Base-by-base conservation (phyloP, 2,113 vertebrate genomes). In the Hemichromis elongatus region DNA sequence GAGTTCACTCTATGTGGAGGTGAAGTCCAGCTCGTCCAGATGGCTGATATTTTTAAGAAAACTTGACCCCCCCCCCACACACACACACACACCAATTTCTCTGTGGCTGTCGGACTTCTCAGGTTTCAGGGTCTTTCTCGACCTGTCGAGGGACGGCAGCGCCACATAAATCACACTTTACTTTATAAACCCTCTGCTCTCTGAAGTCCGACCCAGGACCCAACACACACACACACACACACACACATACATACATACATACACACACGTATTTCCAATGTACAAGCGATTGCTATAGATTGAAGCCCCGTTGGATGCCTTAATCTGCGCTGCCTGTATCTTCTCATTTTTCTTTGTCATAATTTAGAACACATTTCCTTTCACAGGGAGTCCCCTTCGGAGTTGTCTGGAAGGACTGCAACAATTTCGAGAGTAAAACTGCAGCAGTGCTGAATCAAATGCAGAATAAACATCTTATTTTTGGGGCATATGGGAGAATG, bases 101-200 rank as follows among this genome's bases (percentile, higher is more conserved):
- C 35, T 30, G 28, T n/a, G n/a, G 19, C 82, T 91, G 66, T 59
- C 53, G 83, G 28, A 37, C 77, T 42, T 95, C 96, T 97, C 96
- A 73, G 8, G 83, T 97, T 97, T 96, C 96, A 92, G 93, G 88
- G 93, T 92, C 94, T 94, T 95, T 97, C 93, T 96, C 94, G 95
- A 93, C 90, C 94, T 96, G 96, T 66, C 85, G 95, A 78, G 75
- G 75, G 93, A 90, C 90, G 90, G 94, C 63, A 94, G 92, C 93
- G 94, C 80, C 81, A 95, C 94, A 96, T 96, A 97, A 97, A 97
- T 97, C 97, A 97, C 94, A 86, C 92, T 85, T 92, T 95, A 91
- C 85, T 96, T 92, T 92, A 94, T 92, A 94, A 94, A 93, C 94
- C 95, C 95, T 82, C 6, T 18, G 50, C 83, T 86, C 90, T 86